Base-by-base conservation (phyloP, 2,888 invertebrate genomes). In the Lasioglossum malachurum region DNA sequence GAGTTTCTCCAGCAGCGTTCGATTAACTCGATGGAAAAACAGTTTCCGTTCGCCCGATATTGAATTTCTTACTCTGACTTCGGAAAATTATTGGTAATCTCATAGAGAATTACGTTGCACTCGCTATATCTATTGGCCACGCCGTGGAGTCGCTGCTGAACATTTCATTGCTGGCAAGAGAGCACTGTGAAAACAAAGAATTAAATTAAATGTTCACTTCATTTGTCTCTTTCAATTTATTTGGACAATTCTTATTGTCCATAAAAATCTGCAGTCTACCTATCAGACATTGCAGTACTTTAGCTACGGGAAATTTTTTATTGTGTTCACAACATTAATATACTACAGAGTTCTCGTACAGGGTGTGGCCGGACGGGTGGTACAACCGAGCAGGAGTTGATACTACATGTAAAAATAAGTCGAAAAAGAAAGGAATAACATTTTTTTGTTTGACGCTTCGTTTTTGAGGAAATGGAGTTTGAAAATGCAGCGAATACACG, bases 1-100 rank as follows among this genome's bases (percentile, higher is more conserved):
- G 46, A 1, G 44, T 75, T 64, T n/a, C n/a, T 49, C 19, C 67
- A 38, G 78, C 67, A 53, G 78, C 69, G 82, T 82, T 87, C 82
- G 82, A 86, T 87, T 83, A 80, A 75, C 67, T 60, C 49, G 75
- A 67, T 67, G 75, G 67, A 44, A 49, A 78, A 73, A 73, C 69
- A 75, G 71, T 73, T 78, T 60, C 64, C 75, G 23, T 19, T 14
- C 14, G 49, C 23, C 38, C 49, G 35, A 57, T 78, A 60, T 46
- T 31, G 27, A 31, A 64, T 78, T 75, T 27, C 77, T 60, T n/a
- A 35, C 69, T 35, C 64, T 46, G 75, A 82, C 82, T 80, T 79
- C 23, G 19, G 53, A 49, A 78, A 67, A 53, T 76, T 53, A 57
- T 75, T n/a, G 5, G 49, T 38, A 41, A 74, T 38, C 23, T 38